Percentiles rank a stretch among this genome's conserved stretches.
Conservation (phyloP, 2,888 invertebrate species). For the Morpho helenor region DNA sequence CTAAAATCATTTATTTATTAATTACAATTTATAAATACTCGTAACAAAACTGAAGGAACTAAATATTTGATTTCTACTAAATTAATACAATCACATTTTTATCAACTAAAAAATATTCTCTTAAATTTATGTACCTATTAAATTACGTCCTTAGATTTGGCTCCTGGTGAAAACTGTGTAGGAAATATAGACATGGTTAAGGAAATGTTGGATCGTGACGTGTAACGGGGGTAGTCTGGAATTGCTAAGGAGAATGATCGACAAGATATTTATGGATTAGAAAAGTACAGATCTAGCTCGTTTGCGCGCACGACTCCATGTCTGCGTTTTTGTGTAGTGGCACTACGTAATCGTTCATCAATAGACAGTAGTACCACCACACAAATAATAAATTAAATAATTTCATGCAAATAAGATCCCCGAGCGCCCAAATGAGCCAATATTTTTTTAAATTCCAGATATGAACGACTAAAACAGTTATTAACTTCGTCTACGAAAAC, state of each 20-base stretch:
- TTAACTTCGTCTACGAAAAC: conserved; percentile 23
- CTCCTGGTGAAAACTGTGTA: conserved; percentile 55
- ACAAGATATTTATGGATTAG: too few relatives aligned
- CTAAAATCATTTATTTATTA: conserved; percentile 44
- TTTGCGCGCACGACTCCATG: neutral
- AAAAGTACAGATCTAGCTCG: neutral
- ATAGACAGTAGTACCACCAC: too few relatives aligned
- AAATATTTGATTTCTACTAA: conserved; percentile 69
- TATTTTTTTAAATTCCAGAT: conserved; percentile 14
- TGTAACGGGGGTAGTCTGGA: conserved; percentile 2
- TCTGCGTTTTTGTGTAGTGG: neutral
- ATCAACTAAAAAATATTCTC: conserved; percentile 60
- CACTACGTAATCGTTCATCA: too few relatives aligned
- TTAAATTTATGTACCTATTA: conserved; percentile 58
- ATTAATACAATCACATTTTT: conserved; percentile 65
- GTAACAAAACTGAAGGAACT: conserved; percentile 77
- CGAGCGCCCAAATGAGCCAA: neutral
- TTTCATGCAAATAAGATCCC: neutral
- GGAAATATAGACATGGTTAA: conserved; percentile 14
- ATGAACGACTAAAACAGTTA: conserved; percentile 15
- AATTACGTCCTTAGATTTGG: conserved; percentile 71
- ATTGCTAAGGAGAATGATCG: neutral
- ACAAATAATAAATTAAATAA: neutral
- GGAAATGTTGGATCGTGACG: conserved; percentile 7
- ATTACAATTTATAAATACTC: conserved; percentile 71